Percentiles rank a stretch among this genome's conserved stretches.
Evolutionary conservation across 2,113 vertebrate species (phyloP).

Genomic region (Phoenicopterus ruber): DNA sequence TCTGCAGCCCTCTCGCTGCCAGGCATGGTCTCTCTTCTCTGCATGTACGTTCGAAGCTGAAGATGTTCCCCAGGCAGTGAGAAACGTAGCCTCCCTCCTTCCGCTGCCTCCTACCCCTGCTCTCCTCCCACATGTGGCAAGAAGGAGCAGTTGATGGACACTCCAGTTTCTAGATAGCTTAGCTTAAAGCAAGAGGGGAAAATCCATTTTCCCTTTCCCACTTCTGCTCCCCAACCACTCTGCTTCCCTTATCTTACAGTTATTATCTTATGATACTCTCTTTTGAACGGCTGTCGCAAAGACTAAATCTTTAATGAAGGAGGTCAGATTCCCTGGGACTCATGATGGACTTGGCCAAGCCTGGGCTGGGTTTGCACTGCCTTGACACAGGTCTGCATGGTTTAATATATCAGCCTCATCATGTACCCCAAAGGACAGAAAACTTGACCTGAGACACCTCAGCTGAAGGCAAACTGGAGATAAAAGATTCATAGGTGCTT

Average conservation of each 20-base stretch:
- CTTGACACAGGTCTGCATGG: background rate
- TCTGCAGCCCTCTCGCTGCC: background rate
- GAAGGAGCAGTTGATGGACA: background rate
- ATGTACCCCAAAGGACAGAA: background rate
- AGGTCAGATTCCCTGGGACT: background rate
- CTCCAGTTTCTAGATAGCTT: background rate
- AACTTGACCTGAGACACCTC: background rate
- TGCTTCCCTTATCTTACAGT: background rate
- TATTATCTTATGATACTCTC: background rate
- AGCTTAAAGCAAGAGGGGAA: background rate
- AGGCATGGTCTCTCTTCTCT: background rate
- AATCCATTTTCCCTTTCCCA: background rate
- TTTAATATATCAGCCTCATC: background rate
- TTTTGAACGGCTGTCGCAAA: background rate
- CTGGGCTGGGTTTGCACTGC: background rate
- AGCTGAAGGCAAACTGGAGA: background rate
- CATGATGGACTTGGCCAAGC: background rate
- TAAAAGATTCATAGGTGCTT: background rate
- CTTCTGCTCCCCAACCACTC: background rate
- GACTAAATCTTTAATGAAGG: background rate
- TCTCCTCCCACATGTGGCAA: accelerated
- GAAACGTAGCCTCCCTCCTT: background rate
- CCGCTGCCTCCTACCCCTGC: background rate
- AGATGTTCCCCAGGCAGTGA: background rate
- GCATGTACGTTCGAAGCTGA: background rate